Conservation (phyloP, 92 coral and sea anemone species). For the Siderastrea siderea region DNA sequence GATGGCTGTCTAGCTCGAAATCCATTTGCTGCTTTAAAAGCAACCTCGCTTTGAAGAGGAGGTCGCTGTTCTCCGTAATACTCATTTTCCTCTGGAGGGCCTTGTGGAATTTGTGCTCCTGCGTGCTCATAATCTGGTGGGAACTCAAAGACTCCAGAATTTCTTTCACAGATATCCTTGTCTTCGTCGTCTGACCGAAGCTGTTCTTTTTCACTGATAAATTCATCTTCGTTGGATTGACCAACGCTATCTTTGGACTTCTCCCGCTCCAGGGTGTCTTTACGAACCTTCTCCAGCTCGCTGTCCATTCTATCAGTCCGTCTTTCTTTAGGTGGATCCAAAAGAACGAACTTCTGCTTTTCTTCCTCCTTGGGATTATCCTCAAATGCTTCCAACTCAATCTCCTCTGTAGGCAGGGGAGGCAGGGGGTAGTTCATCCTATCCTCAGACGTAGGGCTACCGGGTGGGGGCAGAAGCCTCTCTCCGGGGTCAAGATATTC, state of each 20-base stretch:
- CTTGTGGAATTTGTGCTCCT: not conserved
- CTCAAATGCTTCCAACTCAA: slow-evolving; percentile 72
- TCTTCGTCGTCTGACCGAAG: slow-evolving; percentile 77
- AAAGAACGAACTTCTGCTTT: slow-evolving; percentile 57
- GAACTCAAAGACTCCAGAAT: slow-evolving; percentile 78
- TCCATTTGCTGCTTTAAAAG: slow-evolving; percentile 15
- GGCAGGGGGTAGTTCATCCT: slow-evolving; percentile 73
- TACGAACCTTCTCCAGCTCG: slow-evolving; percentile 79
- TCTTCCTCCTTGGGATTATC: slow-evolving; percentile 50
- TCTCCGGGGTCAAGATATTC: slow-evolving; percentile 76
- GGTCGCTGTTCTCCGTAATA: slow-evolving; percentile 30
- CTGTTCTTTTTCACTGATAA: slow-evolving; percentile 82
- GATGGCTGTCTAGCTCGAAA: slow-evolving; percentile 34
- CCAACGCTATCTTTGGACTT: slow-evolving; percentile 58
- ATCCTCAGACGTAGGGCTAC: slow-evolving; percentile 61
- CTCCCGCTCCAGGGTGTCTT: slow-evolving; percentile 73
- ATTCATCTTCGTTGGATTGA: slow-evolving; percentile 56
- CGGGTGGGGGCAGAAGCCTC: slow-evolving; percentile 50
- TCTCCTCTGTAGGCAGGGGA: slow-evolving; percentile 83
- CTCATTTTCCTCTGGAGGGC: slow-evolving; percentile 20
- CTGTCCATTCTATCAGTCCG: slow-evolving; percentile 46
- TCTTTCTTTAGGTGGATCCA: slow-evolving; percentile 73
- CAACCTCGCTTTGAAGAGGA: slow-evolving; percentile 22
- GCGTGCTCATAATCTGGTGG: slow-evolving; percentile 41
- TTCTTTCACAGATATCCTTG: slow-evolving; percentile 81